Conservation (phyloP, 2,113 vertebrate genomes). For the Oenanthe melanoleuca region DNA sequence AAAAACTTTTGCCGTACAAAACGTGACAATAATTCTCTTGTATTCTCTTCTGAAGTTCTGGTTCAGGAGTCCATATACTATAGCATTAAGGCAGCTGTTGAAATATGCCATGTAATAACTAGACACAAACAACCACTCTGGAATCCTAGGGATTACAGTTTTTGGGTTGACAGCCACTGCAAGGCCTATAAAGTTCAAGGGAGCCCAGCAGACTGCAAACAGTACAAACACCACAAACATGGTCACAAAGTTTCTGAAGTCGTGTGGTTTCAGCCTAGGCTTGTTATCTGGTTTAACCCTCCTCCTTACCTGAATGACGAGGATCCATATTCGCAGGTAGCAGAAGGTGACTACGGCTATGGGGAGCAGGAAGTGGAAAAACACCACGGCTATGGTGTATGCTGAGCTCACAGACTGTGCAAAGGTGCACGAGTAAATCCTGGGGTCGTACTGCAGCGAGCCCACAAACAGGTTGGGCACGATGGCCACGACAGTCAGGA, state of each 20-base stretch:
- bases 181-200: constrained; percentile 93
- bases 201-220: constrained; percentile 97
- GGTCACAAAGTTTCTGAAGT: constrained; percentile 93
- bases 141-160: constrained; percentile 83
- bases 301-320: constrained; percentile 90
- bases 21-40: constrained; percentile 86
- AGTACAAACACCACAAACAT: constrained; percentile 98
- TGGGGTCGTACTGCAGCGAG: constrained; percentile 90
- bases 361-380: constrained; percentile 94
- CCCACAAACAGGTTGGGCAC: constrained; percentile 91
- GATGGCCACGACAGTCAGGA: constrained; percentile 87
- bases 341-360: constrained; percentile 93
- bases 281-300: constrained; percentile 89
- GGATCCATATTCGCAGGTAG: constrained; percentile 95
- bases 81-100: constrained; percentile 99
- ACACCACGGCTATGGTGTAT: constrained; percentile 92
- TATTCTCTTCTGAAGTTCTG: constrained; percentile 97
- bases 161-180: constrained; percentile 88
- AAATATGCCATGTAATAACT: constrained; percentile 99
- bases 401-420: constrained; percentile 90
- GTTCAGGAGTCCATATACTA: constrained; percentile 95
- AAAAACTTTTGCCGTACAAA: constrained; percentile 88
- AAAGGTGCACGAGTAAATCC: constrained; percentile 95
- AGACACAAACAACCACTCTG: constrained; percentile 94
- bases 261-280: constrained; percentile 87